Evolutionary conservation across 2,797 vertebrate genomes (phyloP).

Genomic region (Syngnathus acus): DNA sequence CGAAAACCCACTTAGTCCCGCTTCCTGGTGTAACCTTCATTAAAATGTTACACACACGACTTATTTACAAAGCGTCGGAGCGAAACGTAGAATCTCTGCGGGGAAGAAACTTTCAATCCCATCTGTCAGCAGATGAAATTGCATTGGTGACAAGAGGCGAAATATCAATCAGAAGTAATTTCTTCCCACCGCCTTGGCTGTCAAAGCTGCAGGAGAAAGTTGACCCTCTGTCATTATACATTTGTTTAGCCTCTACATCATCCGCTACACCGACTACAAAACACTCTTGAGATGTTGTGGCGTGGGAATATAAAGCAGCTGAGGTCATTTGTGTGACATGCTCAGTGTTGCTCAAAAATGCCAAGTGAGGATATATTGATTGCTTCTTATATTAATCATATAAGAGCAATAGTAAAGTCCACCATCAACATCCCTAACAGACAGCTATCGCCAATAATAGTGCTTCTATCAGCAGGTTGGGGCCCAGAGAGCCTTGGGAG

Average conservation of each 20-base stretch:
- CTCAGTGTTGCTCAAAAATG: conserved; percentile 4
- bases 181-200: conserved; percentile 43
- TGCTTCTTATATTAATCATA: conserved; percentile 34
- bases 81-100: conserved; percentile 36
- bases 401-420: conserved; percentile 25
- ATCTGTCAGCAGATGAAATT: conserved; percentile 48
- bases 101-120: conserved; percentile 45
- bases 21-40: conserved; percentile 28
- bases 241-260: conserved; percentile 59
- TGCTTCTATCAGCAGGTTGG: conserved; percentile 33
- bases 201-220: conserved; percentile 33
- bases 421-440: conserved; percentile 39
- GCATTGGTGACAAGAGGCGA: conserved; percentile 49
- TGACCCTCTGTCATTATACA: conserved; percentile 59
- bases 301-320: conserved; percentile 33
- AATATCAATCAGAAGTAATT: conserved; percentile 59
- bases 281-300: conserved; percentile 21
- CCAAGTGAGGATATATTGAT: conserved; percentile 21
- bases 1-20: conserved; percentile 40
- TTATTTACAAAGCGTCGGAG: conserved; percentile 49
- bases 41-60: conserved; percentile 48
- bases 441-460: conserved; percentile 22
- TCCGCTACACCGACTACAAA: conserved; percentile 28
- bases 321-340: conserved; percentile 10
- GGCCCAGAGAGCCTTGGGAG: conserved; percentile 15